Evolutionary conservation across 2,113 vertebrate genomes (phyloP).

Genomic region (Chinchilla lanigera): DNA sequence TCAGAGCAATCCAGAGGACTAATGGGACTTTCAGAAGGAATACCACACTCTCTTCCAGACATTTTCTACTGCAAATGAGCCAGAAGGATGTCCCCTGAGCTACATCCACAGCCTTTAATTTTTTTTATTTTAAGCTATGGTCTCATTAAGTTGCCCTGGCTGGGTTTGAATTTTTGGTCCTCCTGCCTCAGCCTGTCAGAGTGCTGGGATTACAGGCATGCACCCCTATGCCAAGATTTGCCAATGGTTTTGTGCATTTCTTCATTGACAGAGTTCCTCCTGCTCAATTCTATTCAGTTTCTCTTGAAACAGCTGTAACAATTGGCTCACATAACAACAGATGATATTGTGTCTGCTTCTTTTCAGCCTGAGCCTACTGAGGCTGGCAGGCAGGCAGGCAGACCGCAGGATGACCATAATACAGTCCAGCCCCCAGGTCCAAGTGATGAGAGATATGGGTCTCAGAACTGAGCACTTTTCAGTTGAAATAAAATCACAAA

Average conservation of each 20-base stretch:
- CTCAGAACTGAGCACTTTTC: not conserved
- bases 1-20: not conserved
- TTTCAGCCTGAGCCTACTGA: not conserved
- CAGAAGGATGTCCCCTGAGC: not conserved
- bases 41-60: not conserved
- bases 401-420: not conserved
- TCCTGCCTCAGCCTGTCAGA: not conserved
- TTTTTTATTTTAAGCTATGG: not conserved
- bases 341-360: not conserved
- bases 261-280: not conserved
- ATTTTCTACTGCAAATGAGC: not conserved
- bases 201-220: not conserved
- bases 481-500: constrained; percentile 1
- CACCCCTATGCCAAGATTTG: not conserved
- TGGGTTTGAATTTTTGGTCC: not conserved
- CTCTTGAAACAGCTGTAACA: not conserved
- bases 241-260: not conserved
- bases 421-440: not conserved
- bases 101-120: not conserved
- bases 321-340: not conserved
- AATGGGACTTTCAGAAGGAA: not conserved
- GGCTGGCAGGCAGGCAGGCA: not conserved
- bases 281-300: not conserved
- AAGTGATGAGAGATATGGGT: not conserved
- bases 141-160: not conserved